phyloP scores from a whole-genome alignment of 2,888 invertebrate species.

The Stenoptilia bipunctidactyla region DNA sequence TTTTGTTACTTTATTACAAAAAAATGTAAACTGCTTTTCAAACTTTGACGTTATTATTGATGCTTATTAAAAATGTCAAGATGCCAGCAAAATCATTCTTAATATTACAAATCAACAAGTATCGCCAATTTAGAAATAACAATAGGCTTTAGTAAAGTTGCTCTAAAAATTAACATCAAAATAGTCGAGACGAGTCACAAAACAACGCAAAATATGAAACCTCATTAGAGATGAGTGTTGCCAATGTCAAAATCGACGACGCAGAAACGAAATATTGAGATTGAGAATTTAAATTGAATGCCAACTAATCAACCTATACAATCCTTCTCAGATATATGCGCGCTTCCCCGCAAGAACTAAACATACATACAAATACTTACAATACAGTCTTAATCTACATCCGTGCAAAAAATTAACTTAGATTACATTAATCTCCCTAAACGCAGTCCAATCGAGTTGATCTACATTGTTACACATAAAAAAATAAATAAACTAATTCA shows the following conservation, averaged over 20 bases:
- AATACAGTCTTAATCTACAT: not conserved
- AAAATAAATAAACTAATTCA: conserved; percentile 50
- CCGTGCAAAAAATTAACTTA: conserved; percentile 50
- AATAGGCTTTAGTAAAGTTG: too few relatives aligned
- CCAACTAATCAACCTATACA: not conserved
- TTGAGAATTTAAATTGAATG: not conserved
- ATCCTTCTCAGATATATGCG: not conserved
- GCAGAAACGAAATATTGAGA: not conserved
- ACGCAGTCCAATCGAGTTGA: conserved; percentile 59
- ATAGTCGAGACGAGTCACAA: too few relatives aligned
- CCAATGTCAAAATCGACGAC: not conserved
- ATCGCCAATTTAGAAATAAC: too few relatives aligned
- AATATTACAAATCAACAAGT: too few relatives aligned
- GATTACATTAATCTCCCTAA: conserved; percentile 55
- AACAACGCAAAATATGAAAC: too few relatives aligned
- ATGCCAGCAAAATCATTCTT: too few relatives aligned
- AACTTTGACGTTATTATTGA: too few relatives aligned
- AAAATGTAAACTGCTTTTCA: too few relatives aligned
- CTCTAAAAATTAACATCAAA: too few relatives aligned
- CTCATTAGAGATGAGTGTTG: too few relatives aligned
- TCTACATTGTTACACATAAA: conserved; percentile 52
- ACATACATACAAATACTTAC: not conserved
- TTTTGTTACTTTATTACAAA: too few relatives aligned
- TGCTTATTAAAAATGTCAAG: too few relatives aligned
- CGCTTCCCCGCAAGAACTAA: not conserved